Evolutionary conservation across 1,140 invertebrate species (phyloP).

Genomic region (Lethrus apterus): DNA sequence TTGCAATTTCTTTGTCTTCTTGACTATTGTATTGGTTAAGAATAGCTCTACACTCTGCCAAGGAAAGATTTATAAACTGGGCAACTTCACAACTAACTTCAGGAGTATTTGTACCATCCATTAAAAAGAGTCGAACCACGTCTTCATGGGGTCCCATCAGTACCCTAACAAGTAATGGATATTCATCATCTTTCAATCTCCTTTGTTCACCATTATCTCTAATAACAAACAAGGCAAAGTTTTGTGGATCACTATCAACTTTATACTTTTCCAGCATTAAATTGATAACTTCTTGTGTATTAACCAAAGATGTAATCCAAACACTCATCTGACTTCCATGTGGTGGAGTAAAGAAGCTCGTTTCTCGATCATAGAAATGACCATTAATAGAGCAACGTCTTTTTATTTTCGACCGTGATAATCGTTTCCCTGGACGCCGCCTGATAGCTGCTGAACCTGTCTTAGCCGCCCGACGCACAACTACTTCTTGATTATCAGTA

Average conservation of each 20-base stretch:
- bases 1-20: constrained; percentile 62
- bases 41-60: constrained; percentile 71
- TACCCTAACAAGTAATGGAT: constrained; percentile 69
- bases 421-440: constrained; percentile 57
- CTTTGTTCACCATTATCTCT: constrained; percentile 78
- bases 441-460: constrained; percentile 62
- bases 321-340: constrained; percentile 80
- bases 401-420: constrained; percentile 62
- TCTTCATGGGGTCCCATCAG: constrained; percentile 77
- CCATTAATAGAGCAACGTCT: constrained; percentile 81
- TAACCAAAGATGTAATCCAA: constrained; percentile 75
- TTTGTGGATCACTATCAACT: constrained; percentile 67
- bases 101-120: constrained; percentile 64
- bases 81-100: constrained; percentile 75
- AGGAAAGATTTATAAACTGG: constrained; percentile 73
- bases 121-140: constrained; percentile 70
- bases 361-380: constrained; percentile 82
- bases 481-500: constrained; percentile 36
- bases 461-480: constrained; percentile 40
- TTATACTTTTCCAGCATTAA: constrained; percentile 82
- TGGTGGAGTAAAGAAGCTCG: constrained; percentile 79
- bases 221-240: constrained; percentile 77
- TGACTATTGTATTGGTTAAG: constrained; percentile 70
- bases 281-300: constrained; percentile 75
- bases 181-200: constrained; percentile 67